Evolutionary conservation across 2,888 invertebrate species (phyloP), one percentile per base, ranked within the genome.

Genomic region (Pocota personata): DNA sequence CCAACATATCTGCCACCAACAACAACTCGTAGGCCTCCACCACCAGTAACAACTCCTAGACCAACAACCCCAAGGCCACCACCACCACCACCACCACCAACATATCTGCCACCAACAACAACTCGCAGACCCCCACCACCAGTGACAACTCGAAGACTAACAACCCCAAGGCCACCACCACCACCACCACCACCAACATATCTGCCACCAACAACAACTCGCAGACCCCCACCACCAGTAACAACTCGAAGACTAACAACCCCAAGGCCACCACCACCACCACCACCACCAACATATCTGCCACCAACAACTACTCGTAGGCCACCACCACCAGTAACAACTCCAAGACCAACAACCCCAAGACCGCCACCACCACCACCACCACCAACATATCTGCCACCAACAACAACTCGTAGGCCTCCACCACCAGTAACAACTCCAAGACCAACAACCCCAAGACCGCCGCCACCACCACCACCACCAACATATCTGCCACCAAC

Each of bases 201-300:
- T 27, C 14, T 50, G 14, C 50, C 72, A 2, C 58, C 77, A 46
- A 73, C 83, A 6, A 37, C 37, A 37, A n/a, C 40, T 40, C 40
- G 88, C 6, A 72, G 55, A 46, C 60, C 67, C 1, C 57, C 69
- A 43, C 58, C 58, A 27, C 14, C 87, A 88, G 14, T 90, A 88
- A 78, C 90, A 88, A 12, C 82, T 78, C 55, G 89, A 46, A 48
- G 60, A 3, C 57, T n/a, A n/a, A n/a, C 75, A 24, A 62, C 52
- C 1, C 80, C 67, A 6, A 57, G 30, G 7, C 32, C 37, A 14
- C 60, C 88, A 32, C 88, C 87, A 30, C 88, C 88, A n/a, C 87
- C 76, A 24, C 35, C 35, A 35, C 10, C 35, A 48, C 71, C 76
- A 48, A 71, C 76, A 4, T 60, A 60, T 10, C 43, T 60, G 16